Evolutionary conservation across 2,888 invertebrate species (phyloP).

Genomic region (Ferrisia virgata): DNA sequence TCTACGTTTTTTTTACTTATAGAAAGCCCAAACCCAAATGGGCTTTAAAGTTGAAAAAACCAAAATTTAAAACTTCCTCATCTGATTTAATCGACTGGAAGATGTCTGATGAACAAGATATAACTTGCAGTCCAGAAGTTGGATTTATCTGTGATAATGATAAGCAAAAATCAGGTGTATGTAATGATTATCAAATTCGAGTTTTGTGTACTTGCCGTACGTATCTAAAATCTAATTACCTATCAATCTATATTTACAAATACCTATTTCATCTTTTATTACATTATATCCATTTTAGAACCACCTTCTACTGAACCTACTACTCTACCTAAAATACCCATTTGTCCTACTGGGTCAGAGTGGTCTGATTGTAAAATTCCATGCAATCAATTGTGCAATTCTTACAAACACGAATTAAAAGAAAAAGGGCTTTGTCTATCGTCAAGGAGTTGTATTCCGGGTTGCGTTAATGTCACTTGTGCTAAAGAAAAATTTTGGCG

Average conservation of each 20-base stretch:
- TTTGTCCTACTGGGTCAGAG: neutral
- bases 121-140: neutral
- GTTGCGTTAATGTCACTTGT: constrained; percentile 58
- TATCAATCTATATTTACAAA: no score
- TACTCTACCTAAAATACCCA: neutral
- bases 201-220: constrained; percentile 66
- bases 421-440: constrained; percentile 51
- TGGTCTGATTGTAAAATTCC: constrained; percentile 62
- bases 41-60: constrained; percentile 13
- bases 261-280: neutral
- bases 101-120: neutral
- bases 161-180: constrained; percentile 53
- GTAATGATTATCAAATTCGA: constrained; percentile 80
- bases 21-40: neutral
- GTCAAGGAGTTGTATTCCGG: constrained; percentile 49
- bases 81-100: neutral
- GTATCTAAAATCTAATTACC: constrained; percentile 1
- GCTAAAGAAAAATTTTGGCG: constrained; percentile 64
- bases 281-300: neutral
- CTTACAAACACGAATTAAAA: constrained; percentile 57
- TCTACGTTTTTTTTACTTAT: neutral
- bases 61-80: neutral
- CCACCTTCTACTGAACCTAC: neutral
- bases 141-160: constrained; percentile 9
- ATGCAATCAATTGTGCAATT: constrained; percentile 69